Percentiles rank a stretch among this genome's conserved stretches.
Evolutionary conservation across 2,113 vertebrate species (phyloP).

Genomic region (Lepus americanus): DNA sequence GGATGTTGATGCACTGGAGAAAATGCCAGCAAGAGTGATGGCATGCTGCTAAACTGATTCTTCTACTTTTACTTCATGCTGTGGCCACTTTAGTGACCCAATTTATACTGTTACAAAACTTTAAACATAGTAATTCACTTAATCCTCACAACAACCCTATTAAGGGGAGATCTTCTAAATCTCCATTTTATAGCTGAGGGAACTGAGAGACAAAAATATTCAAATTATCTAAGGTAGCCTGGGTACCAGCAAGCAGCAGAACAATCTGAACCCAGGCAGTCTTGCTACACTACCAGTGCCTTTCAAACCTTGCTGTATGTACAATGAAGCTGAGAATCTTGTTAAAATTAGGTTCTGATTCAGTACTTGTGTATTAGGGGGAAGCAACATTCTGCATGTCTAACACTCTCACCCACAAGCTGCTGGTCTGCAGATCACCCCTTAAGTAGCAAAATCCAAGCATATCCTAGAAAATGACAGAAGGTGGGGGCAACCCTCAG

Average conservation of each 20-base stretch:
- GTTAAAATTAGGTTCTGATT: background rate
- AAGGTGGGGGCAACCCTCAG: background rate
- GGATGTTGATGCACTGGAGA: background rate
- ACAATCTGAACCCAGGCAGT: background rate
- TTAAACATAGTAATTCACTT: constrained; percentile 40
- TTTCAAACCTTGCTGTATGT: background rate
- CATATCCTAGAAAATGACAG: background rate
- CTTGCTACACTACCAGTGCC: background rate
- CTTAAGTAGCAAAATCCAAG: background rate
- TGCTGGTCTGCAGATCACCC: background rate
- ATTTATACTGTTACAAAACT: constrained; percentile 40
- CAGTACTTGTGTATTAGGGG: background rate
- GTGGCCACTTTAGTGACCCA: background rate
- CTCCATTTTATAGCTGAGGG: constrained; percentile 34
- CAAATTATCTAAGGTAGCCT: background rate
- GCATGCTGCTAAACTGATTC: background rate
- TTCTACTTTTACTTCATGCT: background rate
- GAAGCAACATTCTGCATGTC: background rate
- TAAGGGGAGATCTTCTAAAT: background rate
- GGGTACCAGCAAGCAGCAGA: background rate
- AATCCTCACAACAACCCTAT: constrained; percentile 2
- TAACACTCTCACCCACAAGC: background rate
- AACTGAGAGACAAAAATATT: constrained; percentile 24
- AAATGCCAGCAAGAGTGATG: constrained; percentile 5
- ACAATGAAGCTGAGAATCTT: background rate